These are phyloP conservation scores for Siniperca knerii DNA, from an alignment of 2,113 vertebrate species.

Conservation along the genomic window DNA sequence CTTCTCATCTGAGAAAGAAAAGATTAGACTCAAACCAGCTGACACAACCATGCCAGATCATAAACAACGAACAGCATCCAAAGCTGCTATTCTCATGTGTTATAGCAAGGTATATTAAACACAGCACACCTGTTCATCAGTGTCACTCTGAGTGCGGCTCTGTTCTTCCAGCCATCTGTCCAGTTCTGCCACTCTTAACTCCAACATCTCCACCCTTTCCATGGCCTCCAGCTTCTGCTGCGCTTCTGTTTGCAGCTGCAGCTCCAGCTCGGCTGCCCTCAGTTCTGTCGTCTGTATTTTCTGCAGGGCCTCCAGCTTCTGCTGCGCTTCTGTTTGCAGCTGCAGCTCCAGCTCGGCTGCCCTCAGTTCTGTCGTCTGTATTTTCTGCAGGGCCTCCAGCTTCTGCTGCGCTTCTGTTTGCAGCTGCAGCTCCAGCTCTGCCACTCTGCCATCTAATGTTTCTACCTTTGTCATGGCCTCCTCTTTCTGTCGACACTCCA, in stretches of 20 bases:
- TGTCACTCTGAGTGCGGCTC: neutral
- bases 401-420: conserved; percentile 55
- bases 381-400: conserved; percentile 18
- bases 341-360: conserved; percentile 64
- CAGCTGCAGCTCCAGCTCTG: conserved; percentile 67
- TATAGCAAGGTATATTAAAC: neutral
- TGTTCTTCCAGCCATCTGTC: conserved; percentile 38
- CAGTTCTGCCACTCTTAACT: conserved; percentile 18
- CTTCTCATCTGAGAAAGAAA: conserved; percentile 70
- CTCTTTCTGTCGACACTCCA: conserved; percentile 64
- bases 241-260: conserved; percentile 45
- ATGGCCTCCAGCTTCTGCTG: conserved; percentile 57
- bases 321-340: conserved; percentile 47
- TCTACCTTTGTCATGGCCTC: conserved; percentile 35
- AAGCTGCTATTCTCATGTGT: neutral
- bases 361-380: neutral
- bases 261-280: conserved; percentile 62
- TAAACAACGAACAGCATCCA: neutral
- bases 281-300: no score
- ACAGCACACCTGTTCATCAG: conserved; percentile 65
- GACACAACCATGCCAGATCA: neutral
- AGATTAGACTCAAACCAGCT: neutral
- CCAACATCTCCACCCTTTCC: no score
- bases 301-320: conserved; percentile 48
- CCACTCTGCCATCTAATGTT: neutral